These are phyloP conservation scores for Porites rus DNA, from an alignment of 92 coral and sea anemone genomes.

Conservation along the genomic window DNA sequence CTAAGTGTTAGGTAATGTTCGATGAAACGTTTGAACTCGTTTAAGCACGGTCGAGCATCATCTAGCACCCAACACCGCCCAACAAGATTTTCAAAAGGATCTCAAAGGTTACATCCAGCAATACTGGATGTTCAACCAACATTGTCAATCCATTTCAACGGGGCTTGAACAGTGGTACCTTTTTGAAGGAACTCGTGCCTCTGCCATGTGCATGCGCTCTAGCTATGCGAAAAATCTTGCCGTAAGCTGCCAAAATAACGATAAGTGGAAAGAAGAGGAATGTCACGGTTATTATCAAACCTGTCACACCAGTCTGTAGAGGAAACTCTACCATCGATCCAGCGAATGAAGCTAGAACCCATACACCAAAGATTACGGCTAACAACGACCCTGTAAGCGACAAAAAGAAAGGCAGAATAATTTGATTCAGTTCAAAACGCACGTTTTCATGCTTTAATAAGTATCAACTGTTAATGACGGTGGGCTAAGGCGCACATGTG, in stretches of 20 bases:
- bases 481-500: too few species aligned
- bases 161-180: slow-evolving; percentile 49
- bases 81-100: too few species aligned
- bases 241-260: slow-evolving; percentile 72
- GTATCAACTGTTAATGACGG: too few species aligned
- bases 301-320: slow-evolving; percentile 2
- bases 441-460: too few species aligned
- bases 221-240: slow-evolving; percentile 78
- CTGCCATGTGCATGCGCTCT: slow-evolving; percentile 88
- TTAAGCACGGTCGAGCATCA: too few species aligned
- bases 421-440: too few species aligned
- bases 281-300: slow-evolving; percentile 55
- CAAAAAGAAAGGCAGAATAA: not conserved
- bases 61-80: too few species aligned
- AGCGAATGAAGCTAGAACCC: slow-evolving; percentile 73
- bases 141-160: too few species aligned
- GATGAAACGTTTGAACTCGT: too few species aligned
- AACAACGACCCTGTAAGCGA: slow-evolving; percentile 39
- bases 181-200: slow-evolving; percentile 79
- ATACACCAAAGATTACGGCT: slow-evolving; percentile 44
- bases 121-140: too few species aligned
- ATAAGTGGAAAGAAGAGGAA: slow-evolving; percentile 76
- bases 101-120: too few species aligned
- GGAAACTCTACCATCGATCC: slow-evolving; percentile 20
- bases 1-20: too few species aligned